Base-by-base conservation (phyloP, 2,113 vertebrate species). In the Cololabis saira region DNA sequence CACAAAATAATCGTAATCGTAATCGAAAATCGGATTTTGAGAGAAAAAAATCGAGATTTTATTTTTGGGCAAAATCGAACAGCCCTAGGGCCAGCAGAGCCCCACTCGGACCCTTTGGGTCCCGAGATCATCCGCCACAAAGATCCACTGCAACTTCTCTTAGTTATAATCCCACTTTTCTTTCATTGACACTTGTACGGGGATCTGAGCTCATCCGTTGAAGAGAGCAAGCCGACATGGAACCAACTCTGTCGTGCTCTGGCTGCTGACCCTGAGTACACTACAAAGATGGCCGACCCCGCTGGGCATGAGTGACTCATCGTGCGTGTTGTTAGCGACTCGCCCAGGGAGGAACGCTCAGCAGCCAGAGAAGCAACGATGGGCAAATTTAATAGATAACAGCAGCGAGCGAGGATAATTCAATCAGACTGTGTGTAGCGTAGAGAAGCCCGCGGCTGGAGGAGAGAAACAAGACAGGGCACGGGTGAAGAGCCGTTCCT, bases 381-480 rank as follows among this genome's bases (percentile, higher is more conserved):
- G 9, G 5, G 42, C 60, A 74, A 76, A 87, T 74, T 78, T 74
- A 72, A 80, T 73, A 76, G 65, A 85, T 66, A 73, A 74, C 53
- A 0, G 68, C 68, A 9, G 75, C 62, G 21, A 62, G 57, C 41
- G 40, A 73, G 64, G 60, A 19, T 83, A 78, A 83, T 83, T 86
- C 58, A 62, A 81, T 87, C 66, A 67, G 86, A 87, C 76, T 67
- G 73, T 17, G 73, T 17, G 65, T 67, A 78, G 69, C 1, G 17
- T 17, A 52, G 71, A 53, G 19, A 22, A 66, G 78, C 78, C 76
- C 52, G 8, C 22, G 80, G 71, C 72, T 55, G 70, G 62, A 80
- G 0, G 48, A 71, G 72, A 51, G 27, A 24, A 68, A 85, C 57
- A 47, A 47, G 78, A 75, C 47, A 65, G 71, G 52, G 49, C 72